Base-by-base conservation (phyloP, 2,797 vertebrate species). In the Pitangus sulphuratus region DNA sequence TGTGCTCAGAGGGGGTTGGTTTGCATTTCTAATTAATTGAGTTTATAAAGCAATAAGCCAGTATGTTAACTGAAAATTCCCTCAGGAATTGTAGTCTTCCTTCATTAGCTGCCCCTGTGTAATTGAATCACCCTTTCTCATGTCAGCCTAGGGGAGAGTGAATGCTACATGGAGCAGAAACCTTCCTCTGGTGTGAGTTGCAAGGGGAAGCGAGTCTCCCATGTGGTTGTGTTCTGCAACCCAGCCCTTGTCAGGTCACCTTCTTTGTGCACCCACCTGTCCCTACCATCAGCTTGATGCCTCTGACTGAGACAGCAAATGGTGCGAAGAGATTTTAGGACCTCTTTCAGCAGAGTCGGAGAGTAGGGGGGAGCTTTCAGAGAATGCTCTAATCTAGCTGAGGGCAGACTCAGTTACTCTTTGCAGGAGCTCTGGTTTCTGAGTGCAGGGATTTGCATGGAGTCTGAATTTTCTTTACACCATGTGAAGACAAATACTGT, bases 11-110 rank as follows among this genome's bases (percentile, higher is more conserved):
- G 91, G 77, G 74, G 74, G 40, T 65, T 65, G 71, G 85, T 91
- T 90, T 91, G 91, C 80, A 66, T 95, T 94, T 95, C 74, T 86
- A 91, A 96, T 84, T 91, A 89, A 93, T 94, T 61, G 91, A 87
- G 82, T 97, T 94, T 85, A 40, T 78, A 81, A 82, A 87, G 69
- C 64, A 95, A 74, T 82, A 89, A 84, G 64, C 62, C 70, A 79
- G 58, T 88, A 45, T 21, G 57, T 92, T 96, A 91, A 92, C 53
- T 88, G 85, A 65, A 87, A 75, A 80, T 66, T 84, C 80, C 83
- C 66, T 61, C 39, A 62, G 33, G 95, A 91, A 48, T 47, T 82
- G 80, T 94, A 68, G 79, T 86, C 85, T 82, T 51, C 53, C 26
- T 95, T 93, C 69, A 40, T 94, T 89, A 87, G 69, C 86, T 84